These are phyloP conservation scores for Allophyes oxyacanthae DNA, from an alignment of 2,888 invertebrate genomes.

Conservation along the genomic window DNA sequence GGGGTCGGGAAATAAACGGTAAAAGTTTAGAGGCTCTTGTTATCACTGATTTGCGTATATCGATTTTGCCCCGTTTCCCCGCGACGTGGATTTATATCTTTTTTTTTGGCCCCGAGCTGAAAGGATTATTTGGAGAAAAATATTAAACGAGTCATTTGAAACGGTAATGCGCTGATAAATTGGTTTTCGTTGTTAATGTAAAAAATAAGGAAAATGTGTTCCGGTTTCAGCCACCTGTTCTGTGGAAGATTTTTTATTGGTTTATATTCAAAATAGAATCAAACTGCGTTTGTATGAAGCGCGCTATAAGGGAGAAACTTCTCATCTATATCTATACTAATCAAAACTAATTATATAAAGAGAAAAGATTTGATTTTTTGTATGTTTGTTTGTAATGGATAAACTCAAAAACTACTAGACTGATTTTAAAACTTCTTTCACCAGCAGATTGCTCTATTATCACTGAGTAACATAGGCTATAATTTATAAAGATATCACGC, in stretches of 20 bases:
- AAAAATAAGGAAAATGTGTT: slow-evolving; percentile 46
- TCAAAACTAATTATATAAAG: too few relatives aligned
- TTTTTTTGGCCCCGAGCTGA: slow-evolving; percentile 39
- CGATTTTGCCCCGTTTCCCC: slow-evolving; percentile 72
- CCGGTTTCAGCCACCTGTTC: slow-evolving; percentile 17
- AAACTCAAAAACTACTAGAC: too few relatives aligned
- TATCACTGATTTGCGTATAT: slow-evolving; percentile 88
- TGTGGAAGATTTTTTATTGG: slow-evolving; percentile 13
- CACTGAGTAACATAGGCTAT: too few relatives aligned
- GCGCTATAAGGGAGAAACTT: too few relatives aligned
- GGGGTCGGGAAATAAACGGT: slow-evolving; percentile 72
- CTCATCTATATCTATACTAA: too few relatives aligned
- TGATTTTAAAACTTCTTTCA: too few relatives aligned
- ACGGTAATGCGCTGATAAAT: slow-evolving; percentile 51
- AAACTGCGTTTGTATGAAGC: too few relatives aligned
- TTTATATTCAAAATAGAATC: too few relatives aligned
- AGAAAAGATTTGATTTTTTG: too few relatives aligned
- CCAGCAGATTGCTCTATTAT: too few relatives aligned
- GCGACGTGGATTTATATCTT: slow-evolving; percentile 73
- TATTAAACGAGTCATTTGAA: slow-evolving; percentile 52
- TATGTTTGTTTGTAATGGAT: too few relatives aligned
- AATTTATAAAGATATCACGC: too few relatives aligned
- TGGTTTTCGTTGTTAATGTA: slow-evolving; percentile 49
- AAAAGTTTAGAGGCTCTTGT: slow-evolving; percentile 79
- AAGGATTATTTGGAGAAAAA: slow-evolving; percentile 56